These are phyloP conservation scores for Chaetogeoica ovagalla DNA, from an alignment of 2,888 invertebrate species.

Conservation along the genomic window DNA sequence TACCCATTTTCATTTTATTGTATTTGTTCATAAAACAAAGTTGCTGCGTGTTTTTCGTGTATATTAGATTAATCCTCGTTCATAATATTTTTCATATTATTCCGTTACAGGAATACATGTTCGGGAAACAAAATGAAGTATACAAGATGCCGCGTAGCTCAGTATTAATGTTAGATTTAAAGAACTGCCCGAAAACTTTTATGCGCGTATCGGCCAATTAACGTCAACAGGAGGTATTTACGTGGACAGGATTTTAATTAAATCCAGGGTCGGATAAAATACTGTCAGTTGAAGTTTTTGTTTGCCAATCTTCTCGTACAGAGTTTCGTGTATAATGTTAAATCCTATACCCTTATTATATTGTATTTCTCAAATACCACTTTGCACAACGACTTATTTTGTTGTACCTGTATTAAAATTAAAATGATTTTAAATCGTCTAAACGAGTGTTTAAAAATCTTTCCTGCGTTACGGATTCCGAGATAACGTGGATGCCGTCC, in stretches of 20 bases:
- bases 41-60: neutral
- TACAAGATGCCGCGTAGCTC: neutral
- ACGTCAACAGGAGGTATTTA: constrained; percentile 23
- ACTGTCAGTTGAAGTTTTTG: neutral
- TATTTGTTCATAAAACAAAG: neutral
- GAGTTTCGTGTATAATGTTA: neutral
- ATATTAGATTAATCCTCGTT: neutral
- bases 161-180: neutral
- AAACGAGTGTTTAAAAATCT: neutral
- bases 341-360: neutral
- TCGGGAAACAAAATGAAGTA: neutral
- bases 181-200: neutral
- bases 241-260: constrained; percentile 33
- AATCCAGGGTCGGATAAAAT: constrained; percentile 2
- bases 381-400: neutral
- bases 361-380: neutral
- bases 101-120: neutral
- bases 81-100: neutral
- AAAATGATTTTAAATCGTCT: neutral
- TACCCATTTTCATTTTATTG: constrained; percentile 5
- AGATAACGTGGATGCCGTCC: too few relatives aligned
- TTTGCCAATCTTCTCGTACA: neutral
- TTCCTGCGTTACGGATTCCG: too few relatives aligned
- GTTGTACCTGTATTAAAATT: neutral
- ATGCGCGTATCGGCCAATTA: constrained; percentile 17